Conservation (phyloP, 2,113 vertebrate genomes). For the Cinclus cinclus region DNA sequence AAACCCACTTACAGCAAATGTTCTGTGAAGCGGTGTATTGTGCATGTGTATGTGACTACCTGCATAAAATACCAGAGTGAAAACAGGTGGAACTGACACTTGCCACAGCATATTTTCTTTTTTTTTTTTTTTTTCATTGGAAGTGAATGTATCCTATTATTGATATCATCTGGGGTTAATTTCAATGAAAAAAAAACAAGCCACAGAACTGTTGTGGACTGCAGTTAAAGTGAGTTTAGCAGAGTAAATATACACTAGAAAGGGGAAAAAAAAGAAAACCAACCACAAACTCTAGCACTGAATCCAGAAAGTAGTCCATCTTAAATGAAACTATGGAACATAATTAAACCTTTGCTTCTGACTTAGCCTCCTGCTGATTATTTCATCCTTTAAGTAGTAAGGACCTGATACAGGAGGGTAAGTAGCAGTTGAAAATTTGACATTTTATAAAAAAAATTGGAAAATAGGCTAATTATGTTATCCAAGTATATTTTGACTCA, state of each 20-base stretch:
- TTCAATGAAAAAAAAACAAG: background rate
- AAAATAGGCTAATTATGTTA: background rate
- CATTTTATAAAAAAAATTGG: background rate
- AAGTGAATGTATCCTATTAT: background rate
- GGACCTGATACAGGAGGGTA: background rate
- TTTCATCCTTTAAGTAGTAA: background rate
- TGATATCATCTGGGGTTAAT: background rate
- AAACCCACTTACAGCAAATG: background rate
- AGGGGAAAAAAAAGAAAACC: rapidly evolving
- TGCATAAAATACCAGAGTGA: background rate
- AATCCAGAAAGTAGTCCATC: background rate
- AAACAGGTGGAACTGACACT: background rate
- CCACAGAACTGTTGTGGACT: background rate
- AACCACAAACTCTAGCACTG: background rate
- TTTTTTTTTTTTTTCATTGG: background rate
- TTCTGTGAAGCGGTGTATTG: background rate
- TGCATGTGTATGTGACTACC: background rate
- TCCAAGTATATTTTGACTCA: background rate
- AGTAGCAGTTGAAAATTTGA: background rate
- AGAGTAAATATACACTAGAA: background rate
- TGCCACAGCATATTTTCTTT: background rate
- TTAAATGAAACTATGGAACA: background rate
- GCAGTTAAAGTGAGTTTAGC: background rate
- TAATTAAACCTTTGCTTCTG: background rate
- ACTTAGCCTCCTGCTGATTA: background rate